Percentiles rank a stretch among this genome's conserved stretches.
Evolutionary conservation across 2,113 vertebrate species (phyloP).

Genomic region (Tragulus kanchil): DNA sequence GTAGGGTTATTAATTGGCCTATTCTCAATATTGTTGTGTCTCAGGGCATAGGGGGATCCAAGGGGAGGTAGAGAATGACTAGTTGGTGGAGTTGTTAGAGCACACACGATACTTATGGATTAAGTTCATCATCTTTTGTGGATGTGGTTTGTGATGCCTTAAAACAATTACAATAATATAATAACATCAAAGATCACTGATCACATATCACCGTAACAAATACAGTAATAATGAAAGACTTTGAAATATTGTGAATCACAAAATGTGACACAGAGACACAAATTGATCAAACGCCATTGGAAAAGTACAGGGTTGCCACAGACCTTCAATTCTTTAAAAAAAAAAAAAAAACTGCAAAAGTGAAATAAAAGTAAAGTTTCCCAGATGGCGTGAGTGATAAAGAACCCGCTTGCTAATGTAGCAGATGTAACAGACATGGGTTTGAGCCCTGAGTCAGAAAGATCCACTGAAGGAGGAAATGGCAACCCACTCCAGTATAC

Average conservation of each 20-base stretch:
- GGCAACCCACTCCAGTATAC: no score
- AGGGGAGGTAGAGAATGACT: not conserved
- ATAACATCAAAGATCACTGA: not conserved
- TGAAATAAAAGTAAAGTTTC: no score
- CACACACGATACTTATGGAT: not conserved
- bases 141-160: not conserved
- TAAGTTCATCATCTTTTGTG: not conserved
- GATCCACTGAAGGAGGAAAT: no score
- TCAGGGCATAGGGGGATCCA: not conserved
- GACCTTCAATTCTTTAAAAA: not conserved
- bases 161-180: not conserved
- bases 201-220: not conserved
- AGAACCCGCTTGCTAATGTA: no score
- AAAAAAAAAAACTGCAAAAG: no score
- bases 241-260: not conserved
- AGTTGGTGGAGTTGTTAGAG: not conserved
- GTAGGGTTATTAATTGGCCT: not conserved
- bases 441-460: no score
- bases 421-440: no score
- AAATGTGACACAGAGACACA: not conserved
- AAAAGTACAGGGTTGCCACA: not conserved
- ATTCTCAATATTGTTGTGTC: not conserved
- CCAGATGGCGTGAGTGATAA: no score
- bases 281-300: not conserved
- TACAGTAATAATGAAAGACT: not conserved